Percentiles rank a stretch among this genome's conserved stretches.
phyloP scores from a whole-genome alignment of 2,888 invertebrate species.

The Agrotis exclamationis region DNA sequence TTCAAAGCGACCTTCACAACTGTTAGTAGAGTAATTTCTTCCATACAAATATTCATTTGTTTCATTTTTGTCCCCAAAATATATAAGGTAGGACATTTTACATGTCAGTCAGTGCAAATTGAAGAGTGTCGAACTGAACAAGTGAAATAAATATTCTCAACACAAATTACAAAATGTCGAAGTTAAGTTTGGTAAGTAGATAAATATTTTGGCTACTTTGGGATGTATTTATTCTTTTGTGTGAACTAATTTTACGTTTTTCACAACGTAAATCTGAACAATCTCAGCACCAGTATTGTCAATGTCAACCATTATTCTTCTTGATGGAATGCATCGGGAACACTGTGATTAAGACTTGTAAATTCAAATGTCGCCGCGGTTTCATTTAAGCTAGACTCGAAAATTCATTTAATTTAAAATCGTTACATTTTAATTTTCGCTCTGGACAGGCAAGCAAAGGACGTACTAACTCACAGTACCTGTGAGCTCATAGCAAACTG shows the following conservation, averaged over 20 bases:
- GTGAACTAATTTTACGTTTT: constrained; percentile 24
- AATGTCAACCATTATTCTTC: not conserved
- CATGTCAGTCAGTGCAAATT: constrained; percentile 73
- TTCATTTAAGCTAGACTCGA: not conserved
- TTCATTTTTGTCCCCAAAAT: constrained; percentile 73
- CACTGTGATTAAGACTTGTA: not conserved
- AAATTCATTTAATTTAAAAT: not conserved
- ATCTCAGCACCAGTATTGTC: not conserved
- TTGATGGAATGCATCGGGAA: not conserved
- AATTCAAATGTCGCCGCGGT: not conserved
- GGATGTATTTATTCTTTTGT: constrained; percentile 52
- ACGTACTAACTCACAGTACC: no score
- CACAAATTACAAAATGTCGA: constrained; percentile 69
- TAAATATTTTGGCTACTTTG: constrained; percentile 39
- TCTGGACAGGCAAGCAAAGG: no score
- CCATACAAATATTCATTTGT: constrained; percentile 76
- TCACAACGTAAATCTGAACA: not conserved
- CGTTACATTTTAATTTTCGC: not conserved
- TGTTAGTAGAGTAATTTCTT: constrained; percentile 79
- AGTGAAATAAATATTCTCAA: constrained; percentile 59
- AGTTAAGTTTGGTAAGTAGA: constrained; percentile 73
- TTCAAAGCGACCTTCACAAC: constrained; percentile 81
- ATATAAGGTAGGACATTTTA: constrained; percentile 79
- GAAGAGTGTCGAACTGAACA: constrained; percentile 67
- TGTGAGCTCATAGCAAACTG: no score